phyloP scores from a whole-genome alignment of 2,113 vertebrate species.

The Chamaetylas fuelleborni region DNA sequence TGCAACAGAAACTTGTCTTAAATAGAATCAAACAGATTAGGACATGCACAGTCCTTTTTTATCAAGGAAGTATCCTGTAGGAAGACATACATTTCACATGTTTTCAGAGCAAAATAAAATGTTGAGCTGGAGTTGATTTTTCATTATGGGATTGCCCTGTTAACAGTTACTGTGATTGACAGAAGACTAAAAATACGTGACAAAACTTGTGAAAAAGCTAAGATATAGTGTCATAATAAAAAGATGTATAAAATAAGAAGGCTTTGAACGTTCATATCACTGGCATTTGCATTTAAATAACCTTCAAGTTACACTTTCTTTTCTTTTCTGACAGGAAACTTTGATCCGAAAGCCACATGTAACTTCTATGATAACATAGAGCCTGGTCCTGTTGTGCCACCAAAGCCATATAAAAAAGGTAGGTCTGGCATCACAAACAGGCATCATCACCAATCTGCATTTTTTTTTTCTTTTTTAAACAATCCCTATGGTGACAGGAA shows the following conservation, averaged over 20 bases:
- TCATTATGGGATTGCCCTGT: background rate
- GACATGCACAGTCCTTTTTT: background rate
- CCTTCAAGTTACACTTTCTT: background rate
- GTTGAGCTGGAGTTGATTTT: background rate
- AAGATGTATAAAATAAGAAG: background rate
- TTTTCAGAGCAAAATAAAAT: background rate
- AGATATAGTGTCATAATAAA: background rate
- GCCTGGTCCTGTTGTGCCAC: conserved; percentile 90
- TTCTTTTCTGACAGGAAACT: conserved; percentile 82
- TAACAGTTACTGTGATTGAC: background rate
- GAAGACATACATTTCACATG: background rate
- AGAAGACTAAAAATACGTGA: background rate
- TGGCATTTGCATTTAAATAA: background rate
- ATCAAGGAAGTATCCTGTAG: background rate
- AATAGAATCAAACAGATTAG: background rate
- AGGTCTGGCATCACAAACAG: conserved; percentile 31
- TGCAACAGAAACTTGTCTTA: background rate
- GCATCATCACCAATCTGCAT: background rate
- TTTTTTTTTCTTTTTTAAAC: background rate
- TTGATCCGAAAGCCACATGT: conserved; percentile 92
- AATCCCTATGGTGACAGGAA: background rate
- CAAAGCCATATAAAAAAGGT: conserved; percentile 93
- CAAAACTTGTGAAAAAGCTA: background rate
- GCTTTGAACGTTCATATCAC: background rate
- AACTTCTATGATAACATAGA: conserved; percentile 97